phyloP scores from a whole-genome alignment of 2,888 invertebrate species.

The Ditula angustiorana region DNA sequence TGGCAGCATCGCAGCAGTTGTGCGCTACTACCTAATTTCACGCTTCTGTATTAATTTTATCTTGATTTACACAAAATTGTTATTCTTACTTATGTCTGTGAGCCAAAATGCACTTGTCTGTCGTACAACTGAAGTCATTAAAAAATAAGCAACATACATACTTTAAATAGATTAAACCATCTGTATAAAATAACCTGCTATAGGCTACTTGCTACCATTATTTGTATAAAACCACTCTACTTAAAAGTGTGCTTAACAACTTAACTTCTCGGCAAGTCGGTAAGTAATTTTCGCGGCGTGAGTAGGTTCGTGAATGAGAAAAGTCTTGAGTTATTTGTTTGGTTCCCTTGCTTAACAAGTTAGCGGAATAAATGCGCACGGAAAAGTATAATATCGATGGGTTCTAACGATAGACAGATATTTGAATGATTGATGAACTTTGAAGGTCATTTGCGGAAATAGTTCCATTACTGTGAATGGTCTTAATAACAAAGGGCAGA shows the following conservation, averaged over 20 bases:
- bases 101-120: neutral
- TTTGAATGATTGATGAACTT: neutral
- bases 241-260: constrained; percentile 19
- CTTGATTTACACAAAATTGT: neutral
- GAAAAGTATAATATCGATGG: neutral
- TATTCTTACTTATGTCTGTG: neutral
- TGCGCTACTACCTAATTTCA: neutral
- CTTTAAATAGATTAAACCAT: neutral
- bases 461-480: neutral
- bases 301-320: constrained; percentile 6
- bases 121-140: neutral
- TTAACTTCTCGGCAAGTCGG: neutral
- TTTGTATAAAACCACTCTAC: constrained; percentile 19
- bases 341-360: constrained; percentile 4
- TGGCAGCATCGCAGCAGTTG: neutral
- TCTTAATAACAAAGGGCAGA: neutral
- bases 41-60: neutral
- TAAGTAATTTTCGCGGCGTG: constrained; percentile 9
- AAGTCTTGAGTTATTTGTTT: constrained; percentile 9
- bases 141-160: constrained; percentile 4
- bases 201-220: constrained; percentile 12
- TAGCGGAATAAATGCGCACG: constrained; percentile 4
- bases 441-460: neutral
- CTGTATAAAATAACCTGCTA: neutral
- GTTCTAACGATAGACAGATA: neutral